Conservation (phyloP, 2,888 invertebrate genomes). For the Dryococelus australis region DNA sequence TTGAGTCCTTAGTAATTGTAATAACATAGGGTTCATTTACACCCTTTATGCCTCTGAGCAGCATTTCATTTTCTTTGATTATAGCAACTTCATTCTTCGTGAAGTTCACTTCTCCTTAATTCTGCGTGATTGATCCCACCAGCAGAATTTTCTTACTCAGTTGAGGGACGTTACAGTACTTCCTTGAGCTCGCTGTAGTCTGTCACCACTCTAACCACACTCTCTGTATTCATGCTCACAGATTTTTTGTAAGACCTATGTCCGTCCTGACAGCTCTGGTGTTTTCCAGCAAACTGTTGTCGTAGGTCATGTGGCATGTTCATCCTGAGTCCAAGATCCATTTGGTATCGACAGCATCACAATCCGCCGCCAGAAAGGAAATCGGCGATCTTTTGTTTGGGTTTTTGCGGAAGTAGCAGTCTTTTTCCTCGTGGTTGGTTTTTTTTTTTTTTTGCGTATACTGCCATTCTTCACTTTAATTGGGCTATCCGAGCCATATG, state of each 20-base stretch:
- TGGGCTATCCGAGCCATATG: not conserved
- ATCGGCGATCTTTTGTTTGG: not conserved
- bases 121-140: not conserved
- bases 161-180: not conserved
- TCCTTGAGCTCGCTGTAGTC: not conserved
- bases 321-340: not conserved
- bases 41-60: no score
- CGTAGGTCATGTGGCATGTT: not conserved
- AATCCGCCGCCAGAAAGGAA: not conserved
- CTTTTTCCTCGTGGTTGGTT: not conserved
- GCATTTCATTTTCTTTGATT: no score
- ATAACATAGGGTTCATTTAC: no score
- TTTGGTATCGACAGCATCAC: not conserved
- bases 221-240: not conserved
- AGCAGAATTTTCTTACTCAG: not conserved
- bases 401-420: not conserved
- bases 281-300: not conserved
- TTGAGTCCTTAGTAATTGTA: no score
- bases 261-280: no score
- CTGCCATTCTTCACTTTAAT: not conserved
- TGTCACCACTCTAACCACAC: not conserved
- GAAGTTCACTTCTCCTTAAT: no score
- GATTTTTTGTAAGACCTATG: not conserved
- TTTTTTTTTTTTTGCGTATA: not conserved
- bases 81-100: no score